A percentile compares a stretch with the other conserved stretches of the same genome.
Conservation (phyloP, 2,797 vertebrate species). For the Petrocephalus sullivani region DNA sequence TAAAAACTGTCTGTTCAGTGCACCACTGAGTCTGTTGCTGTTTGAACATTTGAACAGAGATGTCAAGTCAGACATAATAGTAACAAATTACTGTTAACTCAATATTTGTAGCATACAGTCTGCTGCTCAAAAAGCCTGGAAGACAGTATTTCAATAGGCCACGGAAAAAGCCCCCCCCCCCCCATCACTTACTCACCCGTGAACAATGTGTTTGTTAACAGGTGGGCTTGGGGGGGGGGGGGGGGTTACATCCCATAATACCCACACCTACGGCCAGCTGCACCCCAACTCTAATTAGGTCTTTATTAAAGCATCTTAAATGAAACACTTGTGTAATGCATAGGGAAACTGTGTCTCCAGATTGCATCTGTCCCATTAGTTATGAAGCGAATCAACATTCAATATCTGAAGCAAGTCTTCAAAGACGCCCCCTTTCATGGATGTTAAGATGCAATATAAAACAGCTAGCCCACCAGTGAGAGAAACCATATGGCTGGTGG, state of each 20-base stretch:
- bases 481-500: constrained; percentile 41
- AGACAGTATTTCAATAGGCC: not conserved
- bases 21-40: not conserved
- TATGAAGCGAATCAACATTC: constrained; percentile 46
- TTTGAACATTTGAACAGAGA: not conserved
- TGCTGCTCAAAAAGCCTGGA: not conserved
- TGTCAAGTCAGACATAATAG: not conserved
- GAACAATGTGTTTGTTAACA: not conserved
- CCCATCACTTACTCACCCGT: not conserved
- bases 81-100: not conserved
- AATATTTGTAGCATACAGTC: not conserved
- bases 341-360: constrained; percentile 34
- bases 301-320: constrained; percentile 46
- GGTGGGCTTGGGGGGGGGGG: not conserved
- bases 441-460: constrained; percentile 43
- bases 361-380: constrained; percentile 36
- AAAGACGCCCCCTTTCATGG: constrained; percentile 40
- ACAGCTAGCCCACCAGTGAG: constrained; percentile 30
- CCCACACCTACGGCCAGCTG: constrained; percentile 36
- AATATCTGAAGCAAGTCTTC: constrained; percentile 43
- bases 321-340: constrained; percentile 40
- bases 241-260: constrained; percentile 19
- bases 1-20: not conserved
- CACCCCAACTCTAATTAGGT: constrained; percentile 40
- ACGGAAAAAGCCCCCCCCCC: not conserved